These are phyloP conservation scores for Anastatus disparis DNA, from an alignment of 1,140 invertebrate species.

Conservation along the genomic window DNA sequence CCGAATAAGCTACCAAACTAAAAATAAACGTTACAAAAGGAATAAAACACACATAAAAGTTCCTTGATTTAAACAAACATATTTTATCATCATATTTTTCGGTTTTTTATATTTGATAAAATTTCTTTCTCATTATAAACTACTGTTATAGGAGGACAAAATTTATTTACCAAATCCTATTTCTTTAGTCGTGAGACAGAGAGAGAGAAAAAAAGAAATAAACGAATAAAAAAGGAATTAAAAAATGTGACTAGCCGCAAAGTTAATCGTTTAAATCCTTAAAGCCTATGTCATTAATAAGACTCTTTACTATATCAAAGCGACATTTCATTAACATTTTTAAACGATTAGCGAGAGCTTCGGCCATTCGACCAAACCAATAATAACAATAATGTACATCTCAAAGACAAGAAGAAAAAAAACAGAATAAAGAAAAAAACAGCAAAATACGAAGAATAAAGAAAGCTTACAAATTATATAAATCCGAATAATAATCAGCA, in stretches of 20 bases:
- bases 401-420: too few species aligned
- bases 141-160: too few species aligned
- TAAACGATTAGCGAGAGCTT: slow-evolving; percentile 8
- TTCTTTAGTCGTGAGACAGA: neutral
- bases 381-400: too few species aligned
- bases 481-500: too few species aligned
- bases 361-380: neutral
- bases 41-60: neutral
- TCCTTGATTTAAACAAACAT: neutral
- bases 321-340: slow-evolving; percentile 35
- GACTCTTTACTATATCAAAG: slow-evolving; percentile 27
- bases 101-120: slow-evolving; percentile 3
- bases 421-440: too few species aligned
- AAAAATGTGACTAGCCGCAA: too few species aligned
- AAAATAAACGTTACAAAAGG: neutral
- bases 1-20: neutral
- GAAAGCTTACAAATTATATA: too few species aligned
- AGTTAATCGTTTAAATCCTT: slow-evolving; percentile 37
- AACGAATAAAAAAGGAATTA: too few species aligned
- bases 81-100: neutral
- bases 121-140: neutral
- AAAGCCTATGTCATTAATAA: slow-evolving; percentile 29
- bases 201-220: neutral
- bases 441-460: too few species aligned
- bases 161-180: slow-evolving; percentile 21